Evolutionary conservation across 2,888 invertebrate species (phyloP), one percentile per base, ranked within the genome.

Genomic region (Agrochola lychnidis): DNA sequence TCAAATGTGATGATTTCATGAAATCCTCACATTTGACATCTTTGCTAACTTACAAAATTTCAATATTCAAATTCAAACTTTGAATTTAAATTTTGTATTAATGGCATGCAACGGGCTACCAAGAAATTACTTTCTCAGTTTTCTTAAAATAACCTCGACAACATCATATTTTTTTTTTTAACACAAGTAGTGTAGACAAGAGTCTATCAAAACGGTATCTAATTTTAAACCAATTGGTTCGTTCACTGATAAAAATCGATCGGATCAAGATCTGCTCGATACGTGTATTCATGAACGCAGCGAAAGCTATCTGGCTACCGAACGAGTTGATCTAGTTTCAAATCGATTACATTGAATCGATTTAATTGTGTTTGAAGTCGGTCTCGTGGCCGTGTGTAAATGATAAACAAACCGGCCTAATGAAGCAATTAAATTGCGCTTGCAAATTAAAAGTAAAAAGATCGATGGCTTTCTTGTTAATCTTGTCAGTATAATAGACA

Each of bases 251-350:
- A 74, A 79, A 76, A 76, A 86, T 84, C 84, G 25, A 70, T 76
- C 64, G 45, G 59, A 82, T 79, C 78, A 74, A 85, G 76, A 85
- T 79, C 64, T 67, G 36, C 62, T 76, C 70, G 78, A 76, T 86
- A 76, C 79, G 78, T 77, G 78, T 82, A 76, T 76, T 84, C 71
- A 76, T 84, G 76, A 85, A 76, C 57, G 77, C 57, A 87, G 88
- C 83, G 88, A 88, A 89, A 89, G 89, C 86, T 79, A 83, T 82
- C 74, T 68, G 70, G 79, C 83, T 87, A 83, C 85, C 71, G 83
- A 82, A 86, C 87, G 71, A 73, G 85, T 87, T 70, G 84, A 74
- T 86, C 90, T 82, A 88, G 87, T 87, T 89, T 84, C 42, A 73
- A 87, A 85, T 86, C 87, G 83, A 86, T 88, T 88, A 88, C 76